Evolutionary conservation across 2,888 invertebrate species (phyloP), one percentile per base, ranked within the genome.

Genomic region (Sinodicranocentrus sp.): DNA sequence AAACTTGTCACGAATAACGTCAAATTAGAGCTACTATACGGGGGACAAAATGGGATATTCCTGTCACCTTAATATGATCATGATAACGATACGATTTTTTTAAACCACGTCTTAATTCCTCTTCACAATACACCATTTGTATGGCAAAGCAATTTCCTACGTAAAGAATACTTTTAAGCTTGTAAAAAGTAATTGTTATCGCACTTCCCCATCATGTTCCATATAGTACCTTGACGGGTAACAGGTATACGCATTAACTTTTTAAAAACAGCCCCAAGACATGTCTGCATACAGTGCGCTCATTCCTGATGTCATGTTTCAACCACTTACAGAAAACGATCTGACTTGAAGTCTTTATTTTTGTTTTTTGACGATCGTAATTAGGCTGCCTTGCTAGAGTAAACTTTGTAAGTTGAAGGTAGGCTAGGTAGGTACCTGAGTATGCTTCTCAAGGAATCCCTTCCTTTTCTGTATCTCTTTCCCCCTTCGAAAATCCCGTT

Each of bases 291-390:
- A 3, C 21, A 63, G 52, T 39, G 43, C 63, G 61, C 61, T 61
- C 17, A 25, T 33, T 79, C 23, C 65, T 33, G 63, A 65, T 72
- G 79, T 79, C 79, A 79, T 71, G 79, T 79, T 33, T 6, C 39
- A 39, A 19, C 67, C 61, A 65, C 72, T 79, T 23, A 43, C 19
- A 21, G 17, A 21, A 63, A 19, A 67, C 2, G 44, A 67, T 54
- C 21, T 43, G 26, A 57, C 73, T 57, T 82, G 82, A 82, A 68
- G 73, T 73, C 82, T 82, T 82, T 82, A 82, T 82, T 80, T 63
- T 57, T 59, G 33, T 79, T 39, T 54, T 28, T 70, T 63, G 72
- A 72, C 33, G 33, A 26, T n/a, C 67, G 65, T 82, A 82, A 82
- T 82, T 82, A 75, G 75, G 54, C 52, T 70, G 25, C 2, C 44